These are phyloP conservation scores for Zaprionus ornatus DNA, from an alignment of 1,140 invertebrate genomes.

Conservation along the genomic window DNA sequence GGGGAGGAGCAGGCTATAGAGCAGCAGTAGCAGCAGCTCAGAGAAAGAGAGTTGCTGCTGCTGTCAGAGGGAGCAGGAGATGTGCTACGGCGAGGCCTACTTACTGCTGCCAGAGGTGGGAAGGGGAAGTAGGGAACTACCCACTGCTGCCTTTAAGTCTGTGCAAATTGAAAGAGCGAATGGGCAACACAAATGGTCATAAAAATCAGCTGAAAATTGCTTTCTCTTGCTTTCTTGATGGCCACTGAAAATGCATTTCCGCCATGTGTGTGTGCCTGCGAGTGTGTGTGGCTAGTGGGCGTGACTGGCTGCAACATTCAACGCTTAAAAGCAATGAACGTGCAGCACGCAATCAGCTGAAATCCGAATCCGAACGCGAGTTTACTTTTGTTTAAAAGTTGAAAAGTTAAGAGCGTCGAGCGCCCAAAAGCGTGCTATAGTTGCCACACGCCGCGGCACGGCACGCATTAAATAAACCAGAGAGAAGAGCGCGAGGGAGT, in stretches of 20 bases:
- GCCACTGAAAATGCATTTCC: constrained; percentile 78
- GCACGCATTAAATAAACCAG: constrained; percentile 62
- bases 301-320: constrained; percentile 64
- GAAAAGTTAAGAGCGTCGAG: constrained; percentile 29
- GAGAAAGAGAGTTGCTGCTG: too few relatives aligned
- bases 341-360: constrained; percentile 68
- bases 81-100: too few relatives aligned
- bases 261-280: constrained; percentile 25
- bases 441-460: background rate
- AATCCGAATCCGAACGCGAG: constrained; percentile 60
- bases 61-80: too few relatives aligned
- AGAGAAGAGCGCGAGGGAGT: constrained; percentile 16
- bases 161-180: constrained; percentile 67
- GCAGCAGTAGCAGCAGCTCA: background rate
- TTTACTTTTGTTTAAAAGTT: constrained; percentile 76
- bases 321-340: constrained; percentile 70
- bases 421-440: constrained; percentile 25
- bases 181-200: constrained; percentile 67
- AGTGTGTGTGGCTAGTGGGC: constrained; percentile 43
- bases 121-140: too few relatives aligned
- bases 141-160: constrained; percentile 49
- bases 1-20: too few relatives aligned
- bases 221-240: constrained; percentile 79
- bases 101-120: too few relatives aligned
- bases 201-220: constrained; percentile 77